Conservation (phyloP, 2,797 vertebrate genomes). For the Sciurus carolinensis region DNA sequence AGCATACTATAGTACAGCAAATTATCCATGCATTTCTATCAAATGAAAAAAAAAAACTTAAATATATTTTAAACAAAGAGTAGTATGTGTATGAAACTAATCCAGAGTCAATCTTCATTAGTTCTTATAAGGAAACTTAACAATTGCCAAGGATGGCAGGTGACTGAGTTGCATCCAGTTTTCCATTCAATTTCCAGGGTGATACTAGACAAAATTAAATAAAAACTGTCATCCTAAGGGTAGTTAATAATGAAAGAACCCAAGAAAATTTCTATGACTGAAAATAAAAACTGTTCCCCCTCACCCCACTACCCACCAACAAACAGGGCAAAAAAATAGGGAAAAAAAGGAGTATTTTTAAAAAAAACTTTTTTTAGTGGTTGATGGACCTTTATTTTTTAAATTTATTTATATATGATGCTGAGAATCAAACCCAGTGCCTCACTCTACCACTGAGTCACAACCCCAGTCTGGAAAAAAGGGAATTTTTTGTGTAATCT, state of each 20-base stretch:
- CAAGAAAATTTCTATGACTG: conserved; percentile 20
- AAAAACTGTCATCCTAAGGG: conserved; percentile 4
- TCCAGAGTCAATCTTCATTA: conserved; percentile 66
- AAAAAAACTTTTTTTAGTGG: neutral
- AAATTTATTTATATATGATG: too few species aligned
- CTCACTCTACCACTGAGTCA: too few species aligned
- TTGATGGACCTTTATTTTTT: too few species aligned
- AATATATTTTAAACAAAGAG: conserved; percentile 55
- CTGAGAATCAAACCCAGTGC: too few species aligned
- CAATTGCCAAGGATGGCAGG: neutral
- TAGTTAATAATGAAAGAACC: conserved; percentile 6
- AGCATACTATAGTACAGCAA: conserved; percentile 44
- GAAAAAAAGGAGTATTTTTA: neutral
- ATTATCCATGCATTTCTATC: conserved; percentile 61
- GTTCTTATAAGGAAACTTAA: conserved; percentile 36
- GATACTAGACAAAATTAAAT: conserved; percentile 28
- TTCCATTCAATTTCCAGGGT: conserved; percentile 1
- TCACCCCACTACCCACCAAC: neutral
- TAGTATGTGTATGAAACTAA: conserved; percentile 59
- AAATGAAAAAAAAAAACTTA: conserved; percentile 42
- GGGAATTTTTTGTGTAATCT: neutral
- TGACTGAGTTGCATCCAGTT: conserved; percentile 24
- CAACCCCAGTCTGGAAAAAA: too few species aligned
- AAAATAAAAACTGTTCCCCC: neutral
- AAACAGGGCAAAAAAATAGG: neutral